Conservation (phyloP, 1,140 invertebrate species). For the Triops longicaudatus region DNA sequence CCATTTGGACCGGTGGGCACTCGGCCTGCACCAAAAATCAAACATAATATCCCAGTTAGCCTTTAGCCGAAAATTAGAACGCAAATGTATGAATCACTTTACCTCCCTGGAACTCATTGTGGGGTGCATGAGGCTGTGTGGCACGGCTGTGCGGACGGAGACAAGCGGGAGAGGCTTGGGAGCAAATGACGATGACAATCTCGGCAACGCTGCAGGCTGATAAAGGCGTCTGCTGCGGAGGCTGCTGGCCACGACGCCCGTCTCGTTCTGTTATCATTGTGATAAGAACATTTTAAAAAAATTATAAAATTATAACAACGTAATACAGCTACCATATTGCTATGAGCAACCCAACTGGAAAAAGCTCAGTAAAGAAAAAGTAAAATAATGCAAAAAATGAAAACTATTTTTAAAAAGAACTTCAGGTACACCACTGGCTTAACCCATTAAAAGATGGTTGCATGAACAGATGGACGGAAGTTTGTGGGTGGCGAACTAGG, state of each 20-base stretch:
- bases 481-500: too few species aligned
- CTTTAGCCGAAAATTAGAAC: neutral
- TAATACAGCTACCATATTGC: too few species aligned
- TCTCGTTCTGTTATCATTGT: neutral
- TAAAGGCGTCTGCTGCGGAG: constrained; percentile 13
- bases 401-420: too few species aligned
- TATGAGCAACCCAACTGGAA: too few species aligned
- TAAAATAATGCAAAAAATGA: too few species aligned
- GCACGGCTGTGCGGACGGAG: neutral
- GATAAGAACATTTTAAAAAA: too few species aligned
- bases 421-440: too few species aligned
- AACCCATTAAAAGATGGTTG: too few species aligned
- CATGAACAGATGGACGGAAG: too few species aligned
- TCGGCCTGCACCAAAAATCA: constrained; percentile 35
- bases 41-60: neutral
- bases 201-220: neutral
- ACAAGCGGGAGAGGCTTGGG: constrained; percentile 17
- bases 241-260: constrained; percentile 12
- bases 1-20: constrained; percentile 42
- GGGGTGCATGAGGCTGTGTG: constrained; percentile 27
- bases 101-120: constrained; percentile 31
- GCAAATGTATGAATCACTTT: neutral
- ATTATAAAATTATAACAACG: too few species aligned
- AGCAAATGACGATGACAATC: neutral
- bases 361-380: too few species aligned